Evolutionary conservation across 2,797 vertebrate genomes (phyloP).

Genomic region (Huso huso): DNA sequence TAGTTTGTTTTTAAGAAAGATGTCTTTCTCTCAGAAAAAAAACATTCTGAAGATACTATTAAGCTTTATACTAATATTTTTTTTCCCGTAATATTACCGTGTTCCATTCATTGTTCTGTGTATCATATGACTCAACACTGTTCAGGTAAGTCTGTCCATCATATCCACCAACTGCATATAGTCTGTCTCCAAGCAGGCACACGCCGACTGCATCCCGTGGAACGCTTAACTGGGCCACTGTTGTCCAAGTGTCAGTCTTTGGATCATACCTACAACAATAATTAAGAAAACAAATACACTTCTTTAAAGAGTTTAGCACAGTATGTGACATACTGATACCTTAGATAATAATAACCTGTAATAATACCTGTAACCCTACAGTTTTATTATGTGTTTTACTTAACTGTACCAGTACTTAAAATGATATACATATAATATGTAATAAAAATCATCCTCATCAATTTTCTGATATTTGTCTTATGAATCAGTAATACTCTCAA

Average conservation of each 20-base stretch:
- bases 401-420: too few relatives aligned
- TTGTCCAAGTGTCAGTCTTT: constrained; percentile 91
- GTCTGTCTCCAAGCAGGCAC: constrained; percentile 79
- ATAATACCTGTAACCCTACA: too few relatives aligned
- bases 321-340: too few relatives aligned
- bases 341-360: too few relatives aligned
- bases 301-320: too few relatives aligned
- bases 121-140: constrained; percentile 88
- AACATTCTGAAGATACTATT: constrained; percentile 35
- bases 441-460: too few relatives aligned
- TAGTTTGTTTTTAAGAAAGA: too few relatives aligned
- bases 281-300: neutral
- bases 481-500: too few relatives aligned
- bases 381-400: too few relatives aligned
- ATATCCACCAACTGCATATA: constrained; percentile 93
- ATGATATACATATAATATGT: too few relatives aligned
- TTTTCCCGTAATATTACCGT: constrained; percentile 60
- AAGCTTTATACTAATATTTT: constrained; percentile 24
- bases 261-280: constrained; percentile 76
- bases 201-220: constrained; percentile 86
- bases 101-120: constrained; percentile 92
- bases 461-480: too few relatives aligned
- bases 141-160: constrained; percentile 85
- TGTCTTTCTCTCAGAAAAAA: neutral
- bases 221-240: constrained; percentile 79